Evolutionary conservation across 2,797 vertebrate species (phyloP), one percentile per base, ranked within the genome.

Genomic region (Sarcophilus harrisii): DNA sequence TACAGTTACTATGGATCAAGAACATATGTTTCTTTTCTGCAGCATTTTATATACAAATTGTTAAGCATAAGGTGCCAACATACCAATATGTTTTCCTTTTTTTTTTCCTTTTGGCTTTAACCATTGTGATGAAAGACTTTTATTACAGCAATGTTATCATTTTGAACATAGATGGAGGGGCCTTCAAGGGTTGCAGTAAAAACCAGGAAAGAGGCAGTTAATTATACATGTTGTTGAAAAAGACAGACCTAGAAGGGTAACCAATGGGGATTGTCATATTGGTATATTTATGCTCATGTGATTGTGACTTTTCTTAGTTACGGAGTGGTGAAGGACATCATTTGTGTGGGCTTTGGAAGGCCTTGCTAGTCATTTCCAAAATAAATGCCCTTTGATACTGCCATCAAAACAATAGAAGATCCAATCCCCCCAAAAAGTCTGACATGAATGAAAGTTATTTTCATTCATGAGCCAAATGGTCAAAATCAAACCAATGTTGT

Each of bases 41-140:
- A 96, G 96, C 95, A 90, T 97, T 98, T 98, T 98, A 97, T 14
- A 18, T 98, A 98, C 73, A 97, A 98, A 95, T 98, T 97, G 98
- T 97, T 98, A 97, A 97, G 94, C 98, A 98, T 98, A 98, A 98
- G 98, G 98, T 98, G 98, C 97, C 57, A 95, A 97, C 96, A 96
- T 97, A 97, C 98, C 98, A 98, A 97, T 98, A 98, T 98, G 98
- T 97, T 98, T 98, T 97, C 97, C 97, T 98, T 98, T 98, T 98
- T 97, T 97, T 97, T 28, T 62, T 98, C 95, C 96, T 97, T 98
- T 98, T 98, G 98, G 98, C 96, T 98, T 98, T 98, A 96, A 98
- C 98, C 96, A 95, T 98, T 98, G 98, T 98, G 98, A 98, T 98
- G 98, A 97, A 98, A 98, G 98, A 98, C 97, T 96, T 94, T 98